Conservation (phyloP, 1,140 invertebrate genomes). For the Arion vulgaris region DNA sequence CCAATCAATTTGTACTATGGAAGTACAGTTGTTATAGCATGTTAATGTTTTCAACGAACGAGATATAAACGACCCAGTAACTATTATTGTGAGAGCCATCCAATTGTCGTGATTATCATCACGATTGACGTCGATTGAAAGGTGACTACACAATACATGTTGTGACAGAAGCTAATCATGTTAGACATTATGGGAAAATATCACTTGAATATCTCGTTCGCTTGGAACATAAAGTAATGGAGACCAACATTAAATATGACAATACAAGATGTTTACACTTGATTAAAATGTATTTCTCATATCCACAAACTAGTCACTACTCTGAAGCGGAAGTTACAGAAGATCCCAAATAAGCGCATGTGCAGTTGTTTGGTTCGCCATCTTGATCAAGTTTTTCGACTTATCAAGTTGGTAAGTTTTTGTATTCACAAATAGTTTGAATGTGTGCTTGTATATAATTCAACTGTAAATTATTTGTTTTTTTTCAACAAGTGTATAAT, state of each 20-base stretch:
- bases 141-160: too few relatives aligned
- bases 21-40: too few relatives aligned
- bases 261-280: slow-evolving; percentile 1
- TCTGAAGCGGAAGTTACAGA: slow-evolving; percentile 41
- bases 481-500: not conserved
- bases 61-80: too few relatives aligned
- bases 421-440: not conserved
- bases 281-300: not conserved
- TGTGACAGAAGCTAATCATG: too few relatives aligned
- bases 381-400: slow-evolving; percentile 49
- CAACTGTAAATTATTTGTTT: not conserved
- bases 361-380: slow-evolving; percentile 53
- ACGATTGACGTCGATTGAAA: too few relatives aligned
- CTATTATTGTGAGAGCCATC: too few relatives aligned
- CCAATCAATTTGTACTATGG: too few relatives aligned
- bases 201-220: not conserved
- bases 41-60: too few relatives aligned
- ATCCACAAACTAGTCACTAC: not conserved
- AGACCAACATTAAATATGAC: not conserved
- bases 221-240: not conserved
- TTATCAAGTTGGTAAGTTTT: slow-evolving; percentile 42
- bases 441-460: not conserved
- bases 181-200: not conserved
- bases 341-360: slow-evolving; percentile 53
- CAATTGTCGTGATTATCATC: too few relatives aligned